A percentile compares a stretch with the other conserved stretches of the same genome.
Conservation (phyloP, 2,888 invertebrate genomes). For the Protula sp. region DNA sequence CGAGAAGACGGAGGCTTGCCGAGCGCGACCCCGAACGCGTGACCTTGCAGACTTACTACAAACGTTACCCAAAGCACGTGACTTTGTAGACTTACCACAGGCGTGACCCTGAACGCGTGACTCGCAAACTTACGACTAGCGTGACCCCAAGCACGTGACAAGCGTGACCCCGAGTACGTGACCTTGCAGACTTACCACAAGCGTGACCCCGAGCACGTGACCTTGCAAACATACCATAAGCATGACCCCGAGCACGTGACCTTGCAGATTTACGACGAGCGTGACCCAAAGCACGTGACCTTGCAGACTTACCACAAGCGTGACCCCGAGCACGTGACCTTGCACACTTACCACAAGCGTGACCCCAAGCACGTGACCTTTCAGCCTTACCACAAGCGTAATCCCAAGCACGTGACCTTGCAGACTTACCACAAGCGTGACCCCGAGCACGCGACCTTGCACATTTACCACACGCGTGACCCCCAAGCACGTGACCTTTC, state of each 20-base stretch:
- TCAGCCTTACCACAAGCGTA: no score
- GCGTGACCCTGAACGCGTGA: constrained; percentile 59
- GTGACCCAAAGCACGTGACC: constrained; percentile 66
- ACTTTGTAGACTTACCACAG: constrained; percentile 66
- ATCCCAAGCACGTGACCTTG: no score
- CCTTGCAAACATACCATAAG: constrained; percentile 62
- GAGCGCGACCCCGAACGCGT: constrained; percentile 46
- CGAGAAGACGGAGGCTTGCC: constrained; percentile 57
- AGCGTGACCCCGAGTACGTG: constrained; percentile 61
- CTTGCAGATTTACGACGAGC: constrained; percentile 64
- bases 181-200: constrained; percentile 66
- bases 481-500: constrained; percentile 58
- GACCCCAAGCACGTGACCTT: constrained; percentile 66
- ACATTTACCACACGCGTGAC: constrained; percentile 65
- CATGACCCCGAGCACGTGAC: constrained; percentile 59
- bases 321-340: constrained; percentile 59
- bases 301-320: constrained; percentile 62
- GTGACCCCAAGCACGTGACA: constrained; percentile 62
- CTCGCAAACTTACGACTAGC: constrained; percentile 66
- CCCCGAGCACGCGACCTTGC: no score
- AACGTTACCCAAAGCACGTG: constrained; percentile 61
- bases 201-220: constrained; percentile 59
- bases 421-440: neutral
- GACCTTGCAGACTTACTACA: constrained; percentile 68
- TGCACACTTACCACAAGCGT: constrained; percentile 68